Conservation (phyloP, 2,797 vertebrate species). For the Hippopotamyrus pictus region DNA sequence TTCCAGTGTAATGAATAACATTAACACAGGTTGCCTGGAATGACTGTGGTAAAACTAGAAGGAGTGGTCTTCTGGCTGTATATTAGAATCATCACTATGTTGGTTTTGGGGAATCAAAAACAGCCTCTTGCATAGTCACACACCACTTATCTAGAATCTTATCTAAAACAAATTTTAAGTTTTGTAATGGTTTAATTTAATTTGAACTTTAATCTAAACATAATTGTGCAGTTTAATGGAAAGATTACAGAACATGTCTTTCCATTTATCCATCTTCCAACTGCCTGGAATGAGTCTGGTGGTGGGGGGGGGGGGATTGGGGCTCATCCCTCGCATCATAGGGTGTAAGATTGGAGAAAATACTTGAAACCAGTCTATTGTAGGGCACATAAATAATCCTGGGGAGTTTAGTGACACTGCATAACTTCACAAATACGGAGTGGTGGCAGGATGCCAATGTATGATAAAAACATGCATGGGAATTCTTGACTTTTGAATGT, state of each 20-base stretch:
- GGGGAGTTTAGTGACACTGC: not conserved
- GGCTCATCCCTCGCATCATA: not conserved
- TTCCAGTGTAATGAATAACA: not conserved
- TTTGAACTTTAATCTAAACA: not conserved
- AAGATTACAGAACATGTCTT: not conserved
- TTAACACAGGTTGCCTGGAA: not conserved
- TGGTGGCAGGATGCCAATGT: not conserved
- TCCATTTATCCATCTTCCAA: not conserved
- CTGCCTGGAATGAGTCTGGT: not conserved
- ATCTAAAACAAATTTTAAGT: not conserved
- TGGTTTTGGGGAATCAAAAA: not conserved
- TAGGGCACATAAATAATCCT: not conserved
- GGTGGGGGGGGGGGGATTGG: not conserved
- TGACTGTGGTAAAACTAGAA: not conserved
- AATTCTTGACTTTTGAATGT: not conserved
- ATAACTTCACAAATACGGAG: not conserved
- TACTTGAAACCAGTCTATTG: not conserved
- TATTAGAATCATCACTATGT: not conserved
- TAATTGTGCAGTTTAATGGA: not conserved
- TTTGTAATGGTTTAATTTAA: not conserved
- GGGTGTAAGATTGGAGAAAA: not conserved
- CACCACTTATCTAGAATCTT: not conserved
- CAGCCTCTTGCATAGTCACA: not conserved
- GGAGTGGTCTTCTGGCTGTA: not conserved
- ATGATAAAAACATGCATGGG: conserved; percentile 4